Evolutionary conservation across 2,113 vertebrate genomes (phyloP), one percentile per base, ranked within the genome.

Genomic region (Sinocyclocheilus anophthalmus): DNA sequence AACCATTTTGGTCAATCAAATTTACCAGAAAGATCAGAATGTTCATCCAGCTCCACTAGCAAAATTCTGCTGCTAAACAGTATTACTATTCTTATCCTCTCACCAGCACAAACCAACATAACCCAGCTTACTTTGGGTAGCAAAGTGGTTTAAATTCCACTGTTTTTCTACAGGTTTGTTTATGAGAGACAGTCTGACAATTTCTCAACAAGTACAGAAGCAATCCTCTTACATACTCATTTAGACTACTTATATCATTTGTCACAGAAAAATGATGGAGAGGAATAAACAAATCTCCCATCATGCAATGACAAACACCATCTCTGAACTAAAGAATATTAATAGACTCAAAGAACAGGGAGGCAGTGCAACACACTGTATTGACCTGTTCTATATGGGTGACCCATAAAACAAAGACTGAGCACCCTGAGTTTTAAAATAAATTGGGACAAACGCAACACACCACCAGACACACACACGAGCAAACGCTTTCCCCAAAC

Each of bases 341-440:
- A 86, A 67, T 84, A 76, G 81, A 59, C 24, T 33, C 63, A 0
- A 70, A 88, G 81, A 77, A 57, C 37, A 30, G 45, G 24, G 50
- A 53, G 20, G 70, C 18, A 37, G 78, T 50, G 55, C 67, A 76
- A 59, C 22, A 63, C 75, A 69, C 70, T 55, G 42, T 75, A 80
- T 30, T 89, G 88, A 87, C 85, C 88, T 30, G 83, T 73, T 89
- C 81, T 89, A 89, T 87, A 77, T 89, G 84, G 88, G 88, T 89
- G 85, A 89, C 88, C 88, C 85, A 89, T 89, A 84, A 83, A 70
- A 83, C 65, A 83, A 89, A 84, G 85, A 89, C 78, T 69, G 77
- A 85, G 69, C 82, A 84, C 73, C 80, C 76, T 76, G 82, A 69
- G 82, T 81, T 65, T 76, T 24, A 88, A 84, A 57, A 30, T 45